phyloP scores from a whole-genome alignment of 2,113 vertebrate genomes.

The Rhombomys opimus region DNA sequence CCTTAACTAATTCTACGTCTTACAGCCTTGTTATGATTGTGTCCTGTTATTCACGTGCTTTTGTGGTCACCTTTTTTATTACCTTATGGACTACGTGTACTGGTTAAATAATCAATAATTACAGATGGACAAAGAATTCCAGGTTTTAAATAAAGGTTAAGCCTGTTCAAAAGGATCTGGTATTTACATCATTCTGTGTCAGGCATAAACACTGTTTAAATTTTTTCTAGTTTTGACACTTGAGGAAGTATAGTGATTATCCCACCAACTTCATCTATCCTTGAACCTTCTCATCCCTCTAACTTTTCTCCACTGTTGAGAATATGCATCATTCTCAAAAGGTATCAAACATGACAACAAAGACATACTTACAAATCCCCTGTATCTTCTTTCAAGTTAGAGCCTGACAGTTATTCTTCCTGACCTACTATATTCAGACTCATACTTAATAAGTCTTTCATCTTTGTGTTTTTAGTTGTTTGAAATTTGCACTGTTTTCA shows the following conservation, averaged over 20 bases:
- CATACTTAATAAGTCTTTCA: neutral
- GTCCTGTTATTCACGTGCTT: slow-evolving; percentile 71
- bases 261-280: neutral
- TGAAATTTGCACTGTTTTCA: slow-evolving; percentile 16
- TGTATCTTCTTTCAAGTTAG: neutral
- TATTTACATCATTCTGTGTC: slow-evolving; percentile 78
- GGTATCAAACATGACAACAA: neutral
- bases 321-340: neutral
- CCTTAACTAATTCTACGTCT: slow-evolving; percentile 75
- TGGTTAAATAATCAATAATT: slow-evolving; percentile 71
- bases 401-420: neutral
- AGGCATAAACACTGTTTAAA: slow-evolving; percentile 30
- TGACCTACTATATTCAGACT: neutral
- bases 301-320: neutral
- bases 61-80: slow-evolving; percentile 48
- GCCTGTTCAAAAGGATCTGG: slow-evolving; percentile 61
- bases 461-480: neutral
- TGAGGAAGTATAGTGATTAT: slow-evolving; percentile 37
- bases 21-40: slow-evolving; percentile 57
- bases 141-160: slow-evolving; percentile 78
- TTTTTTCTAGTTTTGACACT: slow-evolving; percentile 35
- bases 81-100: slow-evolving; percentile 63
- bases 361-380: neutral
- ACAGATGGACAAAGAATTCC: slow-evolving; percentile 82
- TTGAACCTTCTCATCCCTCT: slow-evolving; percentile 46